Evolutionary conservation across 2,113 vertebrate genomes (phyloP), one percentile per base, ranked within the genome.

Genomic region (Sus scrofa): DNA sequence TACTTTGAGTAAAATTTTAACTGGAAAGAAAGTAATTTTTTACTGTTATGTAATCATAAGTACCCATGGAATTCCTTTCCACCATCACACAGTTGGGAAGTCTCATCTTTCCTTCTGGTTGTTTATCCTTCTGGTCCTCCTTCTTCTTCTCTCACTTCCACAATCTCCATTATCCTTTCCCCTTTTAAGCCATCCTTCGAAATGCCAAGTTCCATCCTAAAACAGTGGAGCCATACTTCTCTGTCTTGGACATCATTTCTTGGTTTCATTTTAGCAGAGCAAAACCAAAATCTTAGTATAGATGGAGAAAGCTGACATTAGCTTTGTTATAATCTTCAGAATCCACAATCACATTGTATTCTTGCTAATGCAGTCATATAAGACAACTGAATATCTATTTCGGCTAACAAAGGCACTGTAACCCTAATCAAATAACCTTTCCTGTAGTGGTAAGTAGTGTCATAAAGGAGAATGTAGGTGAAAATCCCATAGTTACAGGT

Each of bases 371-470:
- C 27, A 84, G 15, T 70, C 24, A 12, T 56, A 78, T 7, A 52
- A 75, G 60, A 68, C 2, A 60, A 75, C 24, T 87, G 26, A 77
- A 19, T 89, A 39, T 85, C 87, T 75, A 87, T 68, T 89, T 95
- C 22, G 67, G 30, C 15, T 56, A 75, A 85, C 26, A 37, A 70
- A 58, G 22, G 56, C 39, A 87, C 15, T 78, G 2, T 60, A 63
- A 9, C 6, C 54, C 52, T 58, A 77, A 78, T 56, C 1, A 50
- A 63, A 89, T 81, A 13, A 50, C 2, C 37, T 85, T 85, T 88
- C 32, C 18, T 32, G 7, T 24, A 44, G 15, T 32, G n/a, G 15
- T 30, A 92, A 77, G 4, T 2, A 73, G 12, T 27, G 37, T 39
- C 30, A 16, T 30, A 32, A 83, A 86, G 68, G 11, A 9, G 3